A percentile compares a stretch with the other conserved stretches of the same genome.
Evolutionary conservation across 2,888 invertebrate species (phyloP).

Genomic region (Lycophotia porphyrea): DNA sequence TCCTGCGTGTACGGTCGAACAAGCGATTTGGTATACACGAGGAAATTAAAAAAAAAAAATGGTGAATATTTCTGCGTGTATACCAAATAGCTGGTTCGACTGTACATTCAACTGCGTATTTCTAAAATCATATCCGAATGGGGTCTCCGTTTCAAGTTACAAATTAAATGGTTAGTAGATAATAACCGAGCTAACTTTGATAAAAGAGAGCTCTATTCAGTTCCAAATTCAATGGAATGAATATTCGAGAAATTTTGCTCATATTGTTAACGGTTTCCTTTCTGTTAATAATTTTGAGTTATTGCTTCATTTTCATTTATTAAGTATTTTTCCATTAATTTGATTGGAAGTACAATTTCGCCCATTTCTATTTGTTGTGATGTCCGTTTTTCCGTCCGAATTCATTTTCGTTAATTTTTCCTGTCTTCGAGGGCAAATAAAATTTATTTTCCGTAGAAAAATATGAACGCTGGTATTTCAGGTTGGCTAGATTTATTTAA

Average conservation of each 20-base stretch:
- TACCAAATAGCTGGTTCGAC: too few species aligned
- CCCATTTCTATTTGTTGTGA: slow-evolving; percentile 25
- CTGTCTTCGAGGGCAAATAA: slow-evolving; percentile 24
- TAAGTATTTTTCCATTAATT: slow-evolving; percentile 32
- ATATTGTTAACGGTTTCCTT: slow-evolving; percentile 42
- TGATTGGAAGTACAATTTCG: slow-evolving; percentile 20
- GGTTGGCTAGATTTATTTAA: background rate
- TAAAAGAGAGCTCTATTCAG: slow-evolving; percentile 44
- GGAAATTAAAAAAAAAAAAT: too few species aligned
- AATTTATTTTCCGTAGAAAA: slow-evolving; percentile 10
- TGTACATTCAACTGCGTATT: slow-evolving; percentile 43
- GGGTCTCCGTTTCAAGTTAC: slow-evolving; percentile 26
- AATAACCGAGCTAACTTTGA: slow-evolving; percentile 40
- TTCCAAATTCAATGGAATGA: slow-evolving; percentile 38
- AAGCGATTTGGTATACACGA: too few species aligned
- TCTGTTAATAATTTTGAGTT: slow-evolving; percentile 26
- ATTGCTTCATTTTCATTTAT: slow-evolving; percentile 22
- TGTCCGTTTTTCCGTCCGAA: background rate
- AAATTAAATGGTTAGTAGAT: slow-evolving; percentile 36
- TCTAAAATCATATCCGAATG: slow-evolving; percentile 40
- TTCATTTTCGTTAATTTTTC: slow-evolving; percentile 13
- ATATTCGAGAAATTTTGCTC: slow-evolving; percentile 21
- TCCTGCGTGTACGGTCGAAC: slow-evolving; percentile 43
- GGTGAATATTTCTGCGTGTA: too few species aligned
- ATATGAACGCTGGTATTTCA: slow-evolving; percentile 9